These are phyloP conservation scores for Catagonus wagneri DNA, from an alignment of 2,113 vertebrate genomes.

Conservation along the genomic window DNA sequence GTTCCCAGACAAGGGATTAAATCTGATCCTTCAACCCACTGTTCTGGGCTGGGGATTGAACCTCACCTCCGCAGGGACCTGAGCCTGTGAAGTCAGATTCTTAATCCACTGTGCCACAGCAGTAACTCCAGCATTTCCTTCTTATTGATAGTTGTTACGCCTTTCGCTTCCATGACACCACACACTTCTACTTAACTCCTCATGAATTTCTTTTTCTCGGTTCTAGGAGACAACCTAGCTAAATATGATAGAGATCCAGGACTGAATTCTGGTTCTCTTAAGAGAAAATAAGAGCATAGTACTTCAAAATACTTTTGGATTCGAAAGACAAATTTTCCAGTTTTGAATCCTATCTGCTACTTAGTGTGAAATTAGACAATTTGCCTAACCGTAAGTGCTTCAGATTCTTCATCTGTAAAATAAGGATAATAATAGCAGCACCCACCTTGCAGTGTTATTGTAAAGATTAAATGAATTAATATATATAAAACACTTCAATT, in stretches of 20 bases:
- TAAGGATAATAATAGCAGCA: constrained; percentile 21
- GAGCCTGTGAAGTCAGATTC: too few relatives aligned
- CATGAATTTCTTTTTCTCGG: neutral
- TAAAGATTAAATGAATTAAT: constrained; percentile 8
- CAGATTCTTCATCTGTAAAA: constrained; percentile 2
- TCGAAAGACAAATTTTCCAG: neutral
- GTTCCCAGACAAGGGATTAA: too few relatives aligned
- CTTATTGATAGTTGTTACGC: neutral
- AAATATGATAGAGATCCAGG: neutral
- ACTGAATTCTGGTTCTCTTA: neutral
- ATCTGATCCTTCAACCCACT: too few relatives aligned
- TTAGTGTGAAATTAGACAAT: constrained; percentile 24
- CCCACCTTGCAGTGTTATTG: neutral
- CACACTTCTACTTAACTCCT: constrained; percentile 5
- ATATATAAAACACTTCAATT: neutral
- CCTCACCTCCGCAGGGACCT: too few relatives aligned
- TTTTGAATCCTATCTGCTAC: constrained; percentile 21
- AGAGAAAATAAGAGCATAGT: neutral
- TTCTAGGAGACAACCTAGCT: too few relatives aligned
- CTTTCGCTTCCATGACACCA: neutral
- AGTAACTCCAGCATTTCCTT: neutral
- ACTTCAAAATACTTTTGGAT: constrained; percentile 18
- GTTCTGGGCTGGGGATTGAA: too few relatives aligned
- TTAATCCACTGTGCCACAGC: too few relatives aligned
- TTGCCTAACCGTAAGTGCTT: neutral